Base-by-base conservation (phyloP, 1,140 invertebrate species). In the Sminthurides bifidus region DNA sequence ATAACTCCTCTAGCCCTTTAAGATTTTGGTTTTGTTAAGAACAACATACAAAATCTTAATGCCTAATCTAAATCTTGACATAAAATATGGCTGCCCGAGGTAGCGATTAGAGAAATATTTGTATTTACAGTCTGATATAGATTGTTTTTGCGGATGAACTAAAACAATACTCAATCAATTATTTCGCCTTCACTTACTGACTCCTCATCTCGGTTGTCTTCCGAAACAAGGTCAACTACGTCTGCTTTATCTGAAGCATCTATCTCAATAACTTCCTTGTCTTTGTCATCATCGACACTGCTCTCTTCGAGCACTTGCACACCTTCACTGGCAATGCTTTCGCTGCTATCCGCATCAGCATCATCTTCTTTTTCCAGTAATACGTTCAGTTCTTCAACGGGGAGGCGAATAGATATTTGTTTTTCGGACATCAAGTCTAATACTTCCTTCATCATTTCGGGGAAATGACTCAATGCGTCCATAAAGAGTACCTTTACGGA, bases 401-500 rank as follows among this genome's bases (percentile, higher is more conserved):
- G 63, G 2, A 65, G 43, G 5, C 63, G 35, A 1, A 65, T 40
- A 0, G 48, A 51, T 15, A 61, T 29, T 38, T 49, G 46, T 52
- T 58, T 58, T 38, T 63, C 58, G 1, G 43, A 12, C 45, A 65
- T 52, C 12, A 65, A 26, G 43, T 65, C 57, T 37, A 15, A 40
- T 8, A 61, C 37, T 59, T 65, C 63, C 40, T 61, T 51, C 41
- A 58, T 40, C 41, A 58, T 46, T 5, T 61, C 54, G 8, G 63
- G 63, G 37, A 65, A 61, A 26, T 61, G 61, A 15, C 52, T 41
- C 1, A 65, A n/a, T 15, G 43, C 59, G 35, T 65, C 63, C 40
- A 65, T 45, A 41, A 60, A 65, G 5, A 65, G 21, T 5, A 31
- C 19, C 51, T 65, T 65, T 3, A 31, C 35, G 10, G 63, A 56